phyloP scores from a whole-genome alignment of 2,113 vertebrate species.

The Corydoras maculifer region DNA sequence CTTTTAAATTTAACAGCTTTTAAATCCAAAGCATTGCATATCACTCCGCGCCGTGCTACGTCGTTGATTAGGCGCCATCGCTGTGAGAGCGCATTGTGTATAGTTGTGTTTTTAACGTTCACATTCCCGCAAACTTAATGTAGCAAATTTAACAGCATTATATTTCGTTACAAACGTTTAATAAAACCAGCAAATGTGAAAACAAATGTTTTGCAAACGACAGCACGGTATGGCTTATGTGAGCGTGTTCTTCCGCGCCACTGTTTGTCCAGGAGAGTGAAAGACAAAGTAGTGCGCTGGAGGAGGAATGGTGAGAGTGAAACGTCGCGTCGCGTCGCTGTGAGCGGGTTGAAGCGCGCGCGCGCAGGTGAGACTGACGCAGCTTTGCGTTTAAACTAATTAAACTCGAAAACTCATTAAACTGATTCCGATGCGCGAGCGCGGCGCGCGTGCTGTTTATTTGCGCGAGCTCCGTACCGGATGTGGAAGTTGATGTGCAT shows the following conservation, averaged over 20 bases:
- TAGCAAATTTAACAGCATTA: too few relatives aligned
- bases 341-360: background rate
- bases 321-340: background rate
- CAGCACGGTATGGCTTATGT: background rate
- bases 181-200: too few relatives aligned
- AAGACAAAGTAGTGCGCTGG: background rate
- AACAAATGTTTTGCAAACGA: background rate
- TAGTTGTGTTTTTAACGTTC: too few relatives aligned
- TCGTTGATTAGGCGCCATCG: too few relatives aligned
- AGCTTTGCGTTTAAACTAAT: background rate
- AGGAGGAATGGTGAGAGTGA: background rate
- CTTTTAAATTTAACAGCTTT: too few relatives aligned
- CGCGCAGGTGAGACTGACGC: background rate
- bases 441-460: conserved; percentile 35
- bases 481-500: conserved; percentile 81
- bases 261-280: background rate
- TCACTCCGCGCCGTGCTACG: too few relatives aligned
- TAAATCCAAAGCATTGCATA: too few relatives aligned
- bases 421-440: background rate
- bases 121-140: too few relatives aligned
- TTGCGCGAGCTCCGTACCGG: conserved; percentile 73
- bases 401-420: background rate
- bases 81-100: too few relatives aligned
- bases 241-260: background rate
- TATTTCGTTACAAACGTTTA: too few relatives aligned